Percentiles rank a stretch among this genome's conserved stretches.
Evolutionary conservation across 1,140 invertebrate genomes (phyloP).

Genomic region (Daktulosphaira vitifoliae): DNA sequence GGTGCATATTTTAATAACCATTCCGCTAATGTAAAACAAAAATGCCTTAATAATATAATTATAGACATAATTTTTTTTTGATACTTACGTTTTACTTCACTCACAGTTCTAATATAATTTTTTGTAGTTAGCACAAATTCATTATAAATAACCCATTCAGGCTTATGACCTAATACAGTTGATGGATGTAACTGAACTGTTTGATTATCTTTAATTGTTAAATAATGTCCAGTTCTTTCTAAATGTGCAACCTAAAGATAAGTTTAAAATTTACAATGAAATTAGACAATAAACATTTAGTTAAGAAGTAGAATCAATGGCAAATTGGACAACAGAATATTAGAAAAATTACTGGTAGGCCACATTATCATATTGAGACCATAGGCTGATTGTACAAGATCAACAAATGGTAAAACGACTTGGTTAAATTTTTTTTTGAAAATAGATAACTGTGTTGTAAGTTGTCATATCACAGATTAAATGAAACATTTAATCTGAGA

Average conservation of each 20-base stretch:
- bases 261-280: too few species aligned
- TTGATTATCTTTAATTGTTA: constrained; percentile 99
- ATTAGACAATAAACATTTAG: too few species aligned
- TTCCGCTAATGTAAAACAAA: constrained; percentile 58
- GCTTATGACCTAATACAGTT: constrained; percentile 97
- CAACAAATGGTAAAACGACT: too few species aligned
- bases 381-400: too few species aligned
- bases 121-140: constrained; percentile 99
- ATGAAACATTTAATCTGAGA: too few species aligned
- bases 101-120: constrained; percentile 98
- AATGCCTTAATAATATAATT: constrained; percentile 5
- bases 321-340: too few species aligned
- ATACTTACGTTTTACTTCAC: constrained; percentile 92
- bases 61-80: background rate
- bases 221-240: constrained; percentile 90
- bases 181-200: constrained; percentile 97
- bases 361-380: too few species aligned
- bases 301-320: too few species aligned
- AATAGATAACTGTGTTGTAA: too few species aligned
- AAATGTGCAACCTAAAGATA: constrained; percentile 76
- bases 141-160: constrained; percentile 99
- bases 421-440: too few species aligned
- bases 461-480: too few species aligned
- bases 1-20: constrained; percentile 93
- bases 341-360: too few species aligned